Evolutionary conservation across 2,888 invertebrate genomes (phyloP), one percentile per base, ranked within the genome.

Genomic region (Adela reaumurella): DNA sequence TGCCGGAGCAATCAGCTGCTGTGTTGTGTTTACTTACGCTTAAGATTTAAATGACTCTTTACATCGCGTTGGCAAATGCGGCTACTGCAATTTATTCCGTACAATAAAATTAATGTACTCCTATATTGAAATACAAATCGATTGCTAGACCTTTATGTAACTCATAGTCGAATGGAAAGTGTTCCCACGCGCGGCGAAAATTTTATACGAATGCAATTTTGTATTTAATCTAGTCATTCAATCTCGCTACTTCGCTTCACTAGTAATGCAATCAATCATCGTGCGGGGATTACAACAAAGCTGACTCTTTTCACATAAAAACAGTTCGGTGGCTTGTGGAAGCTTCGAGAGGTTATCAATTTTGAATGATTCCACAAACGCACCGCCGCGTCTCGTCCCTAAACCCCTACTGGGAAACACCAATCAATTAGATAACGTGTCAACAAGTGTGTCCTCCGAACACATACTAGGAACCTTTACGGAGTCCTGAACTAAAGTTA

Each of bases 391-490:
- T 65, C 67, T 68, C 61, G 62, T 59, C 70, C 65, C 64, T 65
- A 68, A 68, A 68, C 70, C 73, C 78, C 77, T 69, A 63, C 74
- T 59, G 78, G 59, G 78, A 70, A 72, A 68, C 71, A 71, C 76
- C 76, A 69, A 77, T 78, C 78, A 78, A 78, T 78, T 77, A 78
- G 76, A 77, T 70, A 76, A 76, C 76, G 74, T 78, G 77, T 78
- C 78, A 78, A 78, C 78, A 77, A 77, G 74, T 78, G 65, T 71
- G 76, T 74, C 72, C 70, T 71, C 74, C 68, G 67, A 70, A 14
- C 3, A 14, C 35, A 14, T 35, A 8, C 11, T 14, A 14, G 14
- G 35, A 35, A 3, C 6, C 3, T 8, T 14, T 24, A 8, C 24
- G 24, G 5, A 4, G 24, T 24, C 5, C 8, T 24, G 8, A 24